phyloP scores from a whole-genome alignment of 2,797 vertebrate genomes.

The Epinephelus coioides region DNA sequence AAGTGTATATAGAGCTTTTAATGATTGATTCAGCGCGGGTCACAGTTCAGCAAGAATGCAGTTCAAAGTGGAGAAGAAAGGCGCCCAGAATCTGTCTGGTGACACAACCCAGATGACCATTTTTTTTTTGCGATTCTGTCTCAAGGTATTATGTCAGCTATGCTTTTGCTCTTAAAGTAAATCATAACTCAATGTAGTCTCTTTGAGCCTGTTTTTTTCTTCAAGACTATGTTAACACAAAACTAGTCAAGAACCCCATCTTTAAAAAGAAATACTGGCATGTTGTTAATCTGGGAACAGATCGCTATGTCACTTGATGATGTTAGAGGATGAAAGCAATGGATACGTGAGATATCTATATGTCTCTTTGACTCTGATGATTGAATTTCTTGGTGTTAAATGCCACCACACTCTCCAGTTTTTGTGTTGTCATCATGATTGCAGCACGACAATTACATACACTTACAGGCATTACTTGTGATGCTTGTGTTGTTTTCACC shows the following conservation, averaged over 20 bases:
- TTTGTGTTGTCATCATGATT: not conserved
- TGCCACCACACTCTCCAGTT: not conserved
- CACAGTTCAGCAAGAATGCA: constrained; percentile 19
- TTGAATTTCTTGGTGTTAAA: constrained; percentile 19
- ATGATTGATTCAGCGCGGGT: constrained; percentile 42
- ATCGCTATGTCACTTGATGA: not conserved
- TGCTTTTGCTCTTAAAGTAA: not conserved
- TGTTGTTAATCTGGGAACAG: not conserved
- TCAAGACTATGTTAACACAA: not conserved
- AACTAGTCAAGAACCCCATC: not conserved
- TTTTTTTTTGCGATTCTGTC: constrained; percentile 13
- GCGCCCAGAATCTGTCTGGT: constrained; percentile 42
- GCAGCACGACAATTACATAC: not conserved
- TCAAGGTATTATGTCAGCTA: constrained; percentile 1
- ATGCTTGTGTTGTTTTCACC: constrained; percentile 25
- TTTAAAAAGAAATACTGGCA: not conserved
- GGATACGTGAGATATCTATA: not conserved
- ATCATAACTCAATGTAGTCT: constrained; percentile 12
- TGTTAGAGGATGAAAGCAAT: constrained; percentile 7
- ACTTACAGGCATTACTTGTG: constrained; percentile 12
- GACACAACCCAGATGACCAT: constrained; percentile 50
- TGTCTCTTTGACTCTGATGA: not conserved
- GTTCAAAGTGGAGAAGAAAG: constrained; percentile 23
- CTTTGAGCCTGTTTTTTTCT: constrained; percentile 12
- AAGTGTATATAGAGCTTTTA: constrained; percentile 33